Conservation (phyloP, 1,140 invertebrate genomes). For the Penaeus japonicus region DNA sequence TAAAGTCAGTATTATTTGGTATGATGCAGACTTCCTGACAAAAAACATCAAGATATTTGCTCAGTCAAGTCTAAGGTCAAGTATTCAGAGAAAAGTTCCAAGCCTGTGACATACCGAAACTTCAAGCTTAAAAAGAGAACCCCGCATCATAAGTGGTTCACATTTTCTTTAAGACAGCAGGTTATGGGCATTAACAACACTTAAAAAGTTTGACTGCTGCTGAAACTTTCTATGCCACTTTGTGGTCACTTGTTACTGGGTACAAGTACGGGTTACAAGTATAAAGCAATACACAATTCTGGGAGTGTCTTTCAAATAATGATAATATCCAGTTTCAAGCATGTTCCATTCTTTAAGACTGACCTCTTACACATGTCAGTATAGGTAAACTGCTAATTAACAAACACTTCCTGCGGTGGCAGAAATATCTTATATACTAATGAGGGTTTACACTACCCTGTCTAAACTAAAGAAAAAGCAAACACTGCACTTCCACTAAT, state of each 20-base stretch:
- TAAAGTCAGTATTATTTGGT: slow-evolving; percentile 33
- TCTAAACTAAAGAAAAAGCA: slow-evolving; percentile 52
- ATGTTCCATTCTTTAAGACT: background rate
- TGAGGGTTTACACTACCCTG: background rate
- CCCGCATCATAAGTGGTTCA: background rate
- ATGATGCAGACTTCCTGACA: slow-evolving; percentile 31
- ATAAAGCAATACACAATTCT: slow-evolving; percentile 45
- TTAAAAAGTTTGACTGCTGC: slow-evolving; percentile 50
- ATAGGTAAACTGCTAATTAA: slow-evolving; percentile 26
- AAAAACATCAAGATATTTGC: slow-evolving; percentile 23
- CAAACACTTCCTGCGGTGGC: slow-evolving; percentile 13
- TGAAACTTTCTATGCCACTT: slow-evolving; percentile 51
- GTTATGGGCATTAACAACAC: slow-evolving; percentile 39
- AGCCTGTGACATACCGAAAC: slow-evolving; percentile 33
- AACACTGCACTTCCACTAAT: slow-evolving; percentile 51
- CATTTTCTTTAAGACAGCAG: slow-evolving; percentile 30
- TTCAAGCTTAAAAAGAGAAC: slow-evolving; percentile 29
- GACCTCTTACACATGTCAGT: slow-evolving; percentile 9
- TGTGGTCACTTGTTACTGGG: slow-evolving; percentile 56
- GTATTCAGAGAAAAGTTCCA: slow-evolving; percentile 36
- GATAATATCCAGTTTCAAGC: slow-evolving; percentile 8
- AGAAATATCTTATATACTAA: slow-evolving; percentile 43
- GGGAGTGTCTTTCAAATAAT: slow-evolving; percentile 23
- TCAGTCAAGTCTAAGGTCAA: slow-evolving; percentile 33
- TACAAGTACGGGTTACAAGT: slow-evolving; percentile 10